Conservation (phyloP, 2,797 vertebrate species). For the Sebastes trivittatus region DNA sequence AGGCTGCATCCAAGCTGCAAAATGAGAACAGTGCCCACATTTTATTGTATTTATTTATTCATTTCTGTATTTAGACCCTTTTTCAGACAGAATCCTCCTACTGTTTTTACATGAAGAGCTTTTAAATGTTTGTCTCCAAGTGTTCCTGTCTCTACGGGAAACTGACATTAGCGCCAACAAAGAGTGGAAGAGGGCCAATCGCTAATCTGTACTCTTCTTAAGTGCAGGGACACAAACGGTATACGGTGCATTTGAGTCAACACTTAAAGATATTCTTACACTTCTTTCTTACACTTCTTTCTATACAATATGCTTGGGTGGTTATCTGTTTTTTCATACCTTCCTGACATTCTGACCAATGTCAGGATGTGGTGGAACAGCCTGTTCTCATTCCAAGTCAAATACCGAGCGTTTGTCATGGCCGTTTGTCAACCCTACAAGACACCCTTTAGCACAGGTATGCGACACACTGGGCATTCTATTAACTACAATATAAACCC, state of each 20-base stretch:
- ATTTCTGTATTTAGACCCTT: constrained; percentile 76
- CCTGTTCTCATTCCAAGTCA: too few species aligned
- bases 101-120: constrained; percentile 80
- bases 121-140: constrained; percentile 77
- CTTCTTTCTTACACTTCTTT: too few species aligned
- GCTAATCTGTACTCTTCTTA: constrained; percentile 71
- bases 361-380: neutral
- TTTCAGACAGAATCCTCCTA: constrained; percentile 60
- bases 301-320: too few species aligned
- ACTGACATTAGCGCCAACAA: constrained; percentile 67
- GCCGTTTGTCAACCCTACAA: too few species aligned
- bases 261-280: constrained; percentile 40
- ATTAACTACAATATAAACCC: too few species aligned
- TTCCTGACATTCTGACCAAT: neutral
- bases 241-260: constrained; percentile 52
- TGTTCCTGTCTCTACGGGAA: constrained; percentile 65
- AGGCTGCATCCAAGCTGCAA: constrained; percentile 78
- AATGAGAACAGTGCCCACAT: constrained; percentile 78
- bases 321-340: too few species aligned
- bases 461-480: too few species aligned
- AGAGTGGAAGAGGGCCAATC: constrained; percentile 69
- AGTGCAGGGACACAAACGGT: constrained; percentile 49
- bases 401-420: too few species aligned
- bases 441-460: too few species aligned
- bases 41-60: constrained; percentile 85